phyloP scores from a whole-genome alignment of 2,888 invertebrate species.

The Glaucopsyche alexis region DNA sequence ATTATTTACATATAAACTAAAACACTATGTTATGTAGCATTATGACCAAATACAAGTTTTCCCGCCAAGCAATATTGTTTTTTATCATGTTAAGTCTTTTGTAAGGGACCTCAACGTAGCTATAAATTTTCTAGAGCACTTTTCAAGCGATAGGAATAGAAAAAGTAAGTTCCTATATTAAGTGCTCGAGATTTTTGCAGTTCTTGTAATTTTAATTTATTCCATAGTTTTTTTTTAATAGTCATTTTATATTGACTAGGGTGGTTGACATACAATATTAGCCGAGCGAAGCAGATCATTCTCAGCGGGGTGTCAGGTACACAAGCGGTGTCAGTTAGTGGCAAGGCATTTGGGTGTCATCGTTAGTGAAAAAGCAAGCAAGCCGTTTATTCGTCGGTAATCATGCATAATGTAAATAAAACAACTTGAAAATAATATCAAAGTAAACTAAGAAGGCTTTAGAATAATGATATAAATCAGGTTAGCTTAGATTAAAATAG shows the following conservation, averaged over 20 bases:
- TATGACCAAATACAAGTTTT: constrained; percentile 49
- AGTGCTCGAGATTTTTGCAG: neutral
- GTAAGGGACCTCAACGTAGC: neutral
- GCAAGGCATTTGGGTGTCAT: constrained; percentile 74
- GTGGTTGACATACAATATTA: constrained; percentile 44
- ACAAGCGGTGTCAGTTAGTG: constrained; percentile 78
- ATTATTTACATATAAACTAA: constrained; percentile 46
- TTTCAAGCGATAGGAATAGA: neutral
- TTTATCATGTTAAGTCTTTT: neutral
- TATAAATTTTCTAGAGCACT: neutral
- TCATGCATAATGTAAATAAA: constrained; percentile 41
- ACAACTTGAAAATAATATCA: constrained; percentile 26
- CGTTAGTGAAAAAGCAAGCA: constrained; percentile 59
- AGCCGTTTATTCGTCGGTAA: constrained; percentile 50
- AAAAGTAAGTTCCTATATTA: neutral
- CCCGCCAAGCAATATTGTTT: constrained; percentile 54
- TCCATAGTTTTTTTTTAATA: neutral
- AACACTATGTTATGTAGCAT: constrained; percentile 49
- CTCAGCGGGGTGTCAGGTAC: constrained; percentile 74
- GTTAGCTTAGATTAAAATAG: constrained; percentile 37
- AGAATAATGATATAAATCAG: constrained; percentile 45
- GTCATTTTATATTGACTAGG: neutral
- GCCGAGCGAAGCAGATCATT: constrained; percentile 78
- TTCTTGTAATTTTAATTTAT: neutral
- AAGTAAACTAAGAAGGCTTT: constrained; percentile 19